phyloP scores from a whole-genome alignment of 1,140 invertebrate genomes.

The Hormaphis cornu region DNA sequence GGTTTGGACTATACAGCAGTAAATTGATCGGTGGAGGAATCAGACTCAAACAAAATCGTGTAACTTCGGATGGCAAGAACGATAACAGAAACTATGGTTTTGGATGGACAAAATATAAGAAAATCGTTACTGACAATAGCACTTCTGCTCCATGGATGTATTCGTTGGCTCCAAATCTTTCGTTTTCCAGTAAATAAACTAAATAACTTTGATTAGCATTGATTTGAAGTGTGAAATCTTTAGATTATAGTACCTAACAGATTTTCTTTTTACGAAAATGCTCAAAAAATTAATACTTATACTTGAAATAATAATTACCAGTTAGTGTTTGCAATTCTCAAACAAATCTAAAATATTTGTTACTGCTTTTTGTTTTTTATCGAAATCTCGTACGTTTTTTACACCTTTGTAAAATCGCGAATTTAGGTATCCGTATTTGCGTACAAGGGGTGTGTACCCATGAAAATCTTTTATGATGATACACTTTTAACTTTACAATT shows the following conservation, averaged over 20 bases:
- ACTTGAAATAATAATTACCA: no score
- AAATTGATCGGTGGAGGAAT: neutral
- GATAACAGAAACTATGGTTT: neutral
- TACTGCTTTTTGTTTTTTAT: no score
- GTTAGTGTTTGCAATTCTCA: no score
- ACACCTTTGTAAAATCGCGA: no score
- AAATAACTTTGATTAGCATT: neutral
- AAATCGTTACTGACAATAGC: neutral
- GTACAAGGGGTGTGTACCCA: no score
- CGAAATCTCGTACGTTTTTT: no score
- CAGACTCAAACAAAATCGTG: neutral
- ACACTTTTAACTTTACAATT: no score
- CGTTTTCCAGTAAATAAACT: neutral
- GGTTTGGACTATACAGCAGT: conserved; percentile 15
- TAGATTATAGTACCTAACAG: neutral
- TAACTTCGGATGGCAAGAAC: neutral
- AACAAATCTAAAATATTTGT: no score
- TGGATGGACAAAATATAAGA: neutral
- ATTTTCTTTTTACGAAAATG: neutral
- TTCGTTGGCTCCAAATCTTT: neutral
- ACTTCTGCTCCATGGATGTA: neutral
- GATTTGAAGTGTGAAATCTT: neutral
- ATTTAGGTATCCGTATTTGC: no score
- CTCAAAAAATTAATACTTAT: neutral
- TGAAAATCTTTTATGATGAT: no score